Percentiles rank a stretch among this genome's conserved stretches.
phyloP scores from a whole-genome alignment of 2,113 vertebrate genomes.

The Pluvianellus socialis region DNA sequence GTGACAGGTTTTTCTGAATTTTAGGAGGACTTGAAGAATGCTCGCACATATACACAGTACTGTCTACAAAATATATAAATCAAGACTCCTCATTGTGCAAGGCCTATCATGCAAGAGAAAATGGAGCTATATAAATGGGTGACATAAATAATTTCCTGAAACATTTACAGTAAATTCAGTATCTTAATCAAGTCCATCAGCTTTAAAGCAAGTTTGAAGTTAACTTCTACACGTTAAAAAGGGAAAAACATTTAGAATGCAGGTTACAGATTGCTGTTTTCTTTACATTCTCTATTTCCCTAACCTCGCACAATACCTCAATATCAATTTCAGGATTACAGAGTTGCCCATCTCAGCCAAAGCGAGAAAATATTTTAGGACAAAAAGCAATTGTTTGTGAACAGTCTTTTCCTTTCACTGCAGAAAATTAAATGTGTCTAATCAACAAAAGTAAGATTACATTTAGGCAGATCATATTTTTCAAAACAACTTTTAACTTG shows the following conservation, averaged over 20 bases:
- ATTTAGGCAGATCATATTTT: not conserved
- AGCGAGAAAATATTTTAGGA: not conserved
- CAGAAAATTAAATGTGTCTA: not conserved
- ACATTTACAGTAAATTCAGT: not conserved
- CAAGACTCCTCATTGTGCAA: not conserved
- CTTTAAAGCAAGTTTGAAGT: not conserved
- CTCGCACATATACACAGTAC: not conserved
- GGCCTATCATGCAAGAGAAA: not conserved
- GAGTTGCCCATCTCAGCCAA: not conserved
- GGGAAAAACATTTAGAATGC: not conserved
- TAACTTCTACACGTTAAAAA: not conserved
- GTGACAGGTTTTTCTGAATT: not conserved
- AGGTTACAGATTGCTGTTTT: not conserved
- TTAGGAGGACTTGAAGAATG: not conserved
- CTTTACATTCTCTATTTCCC: not conserved
- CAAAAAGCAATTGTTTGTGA: not conserved
- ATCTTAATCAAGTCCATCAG: not conserved
- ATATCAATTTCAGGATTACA: not conserved
- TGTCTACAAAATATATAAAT: not conserved
- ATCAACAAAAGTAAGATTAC: not conserved
- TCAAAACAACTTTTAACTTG: not conserved
- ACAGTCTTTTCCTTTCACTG: not conserved
- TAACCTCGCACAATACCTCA: not conserved
- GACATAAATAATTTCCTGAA: not conserved
- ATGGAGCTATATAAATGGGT: not conserved